Evolutionary conservation across 2,797 vertebrate species (phyloP).

Genomic region (Sebastes variabilis): DNA sequence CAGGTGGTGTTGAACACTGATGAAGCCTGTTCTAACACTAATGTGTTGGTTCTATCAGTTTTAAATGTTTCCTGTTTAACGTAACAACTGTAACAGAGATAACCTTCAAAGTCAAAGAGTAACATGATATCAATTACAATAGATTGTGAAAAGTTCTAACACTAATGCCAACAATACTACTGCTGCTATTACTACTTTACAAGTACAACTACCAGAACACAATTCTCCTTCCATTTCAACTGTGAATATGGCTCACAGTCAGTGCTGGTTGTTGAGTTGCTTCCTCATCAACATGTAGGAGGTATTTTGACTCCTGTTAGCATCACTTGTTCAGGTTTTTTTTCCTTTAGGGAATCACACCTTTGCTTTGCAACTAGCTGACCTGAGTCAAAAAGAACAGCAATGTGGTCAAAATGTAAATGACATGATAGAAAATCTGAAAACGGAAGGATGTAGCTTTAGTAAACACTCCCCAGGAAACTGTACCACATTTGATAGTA

Average conservation of each 20-base stretch:
- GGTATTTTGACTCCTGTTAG: neutral
- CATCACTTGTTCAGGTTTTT: neutral
- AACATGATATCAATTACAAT: neutral
- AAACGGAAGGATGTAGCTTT: neutral
- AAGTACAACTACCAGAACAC: neutral
- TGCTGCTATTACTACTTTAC: neutral
- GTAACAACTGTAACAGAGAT: neutral
- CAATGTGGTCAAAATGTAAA: neutral
- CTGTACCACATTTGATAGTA: neutral
- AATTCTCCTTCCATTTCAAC: too few relatives aligned
- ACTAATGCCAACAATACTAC: neutral
- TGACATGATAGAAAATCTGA: neutral
- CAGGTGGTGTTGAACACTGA: conserved; percentile 46
- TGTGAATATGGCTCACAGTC: too few relatives aligned
- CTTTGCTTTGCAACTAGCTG: neutral
- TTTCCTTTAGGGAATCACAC: too few relatives aligned
- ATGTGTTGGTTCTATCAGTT: neutral
- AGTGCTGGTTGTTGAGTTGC: neutral
- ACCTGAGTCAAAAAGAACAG: neutral
- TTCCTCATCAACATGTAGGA: neutral
- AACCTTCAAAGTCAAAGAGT: neutral
- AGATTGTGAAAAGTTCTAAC: neutral
- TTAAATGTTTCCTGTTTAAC: neutral
- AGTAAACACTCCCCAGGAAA: neutral
- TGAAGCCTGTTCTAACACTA: neutral